Conservation (phyloP, 2,888 invertebrate species). For the Drosophila mimica region DNA sequence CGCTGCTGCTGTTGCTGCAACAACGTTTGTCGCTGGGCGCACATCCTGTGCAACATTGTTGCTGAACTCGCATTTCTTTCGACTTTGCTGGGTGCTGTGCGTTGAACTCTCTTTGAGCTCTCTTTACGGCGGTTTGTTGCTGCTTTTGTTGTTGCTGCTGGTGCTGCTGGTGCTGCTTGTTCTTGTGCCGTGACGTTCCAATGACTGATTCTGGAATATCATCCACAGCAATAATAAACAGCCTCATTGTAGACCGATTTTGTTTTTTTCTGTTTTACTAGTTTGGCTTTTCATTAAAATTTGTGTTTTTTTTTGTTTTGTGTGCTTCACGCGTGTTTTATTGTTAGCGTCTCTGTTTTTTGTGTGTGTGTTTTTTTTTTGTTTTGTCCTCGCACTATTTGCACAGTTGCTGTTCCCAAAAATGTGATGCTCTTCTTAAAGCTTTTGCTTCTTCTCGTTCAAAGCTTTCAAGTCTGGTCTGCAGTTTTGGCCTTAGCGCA, state of each 20-base stretch:
- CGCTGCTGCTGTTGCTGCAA: background rate
- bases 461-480: conserved; percentile 24
- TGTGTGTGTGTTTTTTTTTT: conserved; percentile 22
- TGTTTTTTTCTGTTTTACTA: conserved; percentile 25
- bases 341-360: conserved; percentile 26
- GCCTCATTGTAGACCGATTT: conserved; percentile 49
- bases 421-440: conserved; percentile 14
- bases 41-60: conserved; percentile 46
- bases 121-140: conserved; percentile 7
- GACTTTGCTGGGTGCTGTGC: conserved; percentile 29
- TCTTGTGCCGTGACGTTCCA: conserved; percentile 77
- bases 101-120: conserved; percentile 42
- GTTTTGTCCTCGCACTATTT: conserved; percentile 60
- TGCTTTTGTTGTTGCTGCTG: conserved; percentile 18
- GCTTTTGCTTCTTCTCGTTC: conserved; percentile 18
- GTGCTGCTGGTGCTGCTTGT: conserved; percentile 32
- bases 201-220: conserved; percentile 69
- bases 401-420: conserved; percentile 57
- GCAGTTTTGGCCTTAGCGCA: conserved; percentile 36
- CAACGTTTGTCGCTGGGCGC: conserved; percentile 36
- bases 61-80: conserved; percentile 34
- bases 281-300: conserved; percentile 72
- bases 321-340: conserved; percentile 30
- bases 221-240: conserved; percentile 47
- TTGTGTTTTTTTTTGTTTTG: conserved; percentile 39